Evolutionary conservation across 2,113 vertebrate genomes (phyloP).

Genomic region (Plecotus auritus): DNA sequence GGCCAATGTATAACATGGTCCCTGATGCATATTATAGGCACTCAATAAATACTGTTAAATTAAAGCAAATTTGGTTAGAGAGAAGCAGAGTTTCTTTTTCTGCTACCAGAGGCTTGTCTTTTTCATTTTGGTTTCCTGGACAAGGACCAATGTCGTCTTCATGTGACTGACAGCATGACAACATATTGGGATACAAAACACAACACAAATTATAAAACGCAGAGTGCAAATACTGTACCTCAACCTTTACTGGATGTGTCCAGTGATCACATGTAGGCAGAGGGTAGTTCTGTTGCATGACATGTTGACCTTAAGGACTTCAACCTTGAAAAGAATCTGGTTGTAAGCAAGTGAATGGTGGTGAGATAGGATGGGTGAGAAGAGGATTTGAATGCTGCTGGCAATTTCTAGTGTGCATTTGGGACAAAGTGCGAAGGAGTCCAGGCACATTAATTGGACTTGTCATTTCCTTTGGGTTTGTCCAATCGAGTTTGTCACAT

Average conservation of each 20-base stretch:
- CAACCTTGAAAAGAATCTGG: neutral
- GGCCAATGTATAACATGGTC: neutral
- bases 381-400: neutral
- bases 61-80: neutral
- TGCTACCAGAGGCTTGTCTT: neutral
- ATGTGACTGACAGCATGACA: neutral
- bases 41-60: neutral
- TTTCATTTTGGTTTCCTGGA: neutral
- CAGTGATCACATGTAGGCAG: neutral
- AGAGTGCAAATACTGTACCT: neutral
- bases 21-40: neutral
- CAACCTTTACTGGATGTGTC: neutral
- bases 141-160: neutral
- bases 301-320: no score
- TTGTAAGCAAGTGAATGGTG: neutral
- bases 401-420: neutral
- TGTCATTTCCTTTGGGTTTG: neutral
- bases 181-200: neutral
- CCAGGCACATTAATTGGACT: neutral
- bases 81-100: neutral
- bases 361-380: neutral
- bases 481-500: neutral
- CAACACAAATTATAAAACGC: neutral
- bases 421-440: neutral
- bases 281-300: neutral